phyloP scores from a whole-genome alignment of 2,113 vertebrate genomes.

The Parus major region DNA sequence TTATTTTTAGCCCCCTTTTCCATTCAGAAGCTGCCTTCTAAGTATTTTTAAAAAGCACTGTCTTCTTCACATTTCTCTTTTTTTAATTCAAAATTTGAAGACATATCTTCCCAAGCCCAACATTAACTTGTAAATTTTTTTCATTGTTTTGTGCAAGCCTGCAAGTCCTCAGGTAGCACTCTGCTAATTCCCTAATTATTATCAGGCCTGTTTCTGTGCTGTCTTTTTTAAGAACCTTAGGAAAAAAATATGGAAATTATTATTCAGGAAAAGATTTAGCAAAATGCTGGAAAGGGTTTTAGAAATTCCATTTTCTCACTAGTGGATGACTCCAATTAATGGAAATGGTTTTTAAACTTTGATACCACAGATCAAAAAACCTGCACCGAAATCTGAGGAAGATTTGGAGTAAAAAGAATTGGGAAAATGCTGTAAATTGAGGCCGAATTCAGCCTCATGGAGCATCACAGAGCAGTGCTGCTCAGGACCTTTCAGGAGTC shows the following conservation, averaged over 20 bases:
- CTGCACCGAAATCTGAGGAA: background rate
- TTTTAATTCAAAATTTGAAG: background rate
- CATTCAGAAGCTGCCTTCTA: background rate
- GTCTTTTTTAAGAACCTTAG: background rate
- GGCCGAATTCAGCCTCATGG: background rate
- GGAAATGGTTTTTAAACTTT: background rate
- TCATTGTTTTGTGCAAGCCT: background rate
- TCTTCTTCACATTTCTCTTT: background rate
- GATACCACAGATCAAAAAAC: background rate
- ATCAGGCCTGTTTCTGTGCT: background rate
- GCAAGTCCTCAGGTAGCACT: background rate
- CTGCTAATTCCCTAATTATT: background rate
- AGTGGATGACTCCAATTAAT: background rate
- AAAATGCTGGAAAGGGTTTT: background rate
- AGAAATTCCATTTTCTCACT: background rate
- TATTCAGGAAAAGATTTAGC: background rate
- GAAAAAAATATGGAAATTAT: background rate
- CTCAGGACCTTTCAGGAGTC: background rate
- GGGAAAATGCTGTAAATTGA: background rate
- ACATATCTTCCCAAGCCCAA: accelerated
- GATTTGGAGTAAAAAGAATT: accelerated
- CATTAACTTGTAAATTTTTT: background rate
- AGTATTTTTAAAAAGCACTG: accelerated
- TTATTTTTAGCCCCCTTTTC: background rate
- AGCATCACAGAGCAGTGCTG: background rate